Base-by-base conservation (phyloP, 2,888 invertebrate species). In the Tanytarsus gracilentus region DNA sequence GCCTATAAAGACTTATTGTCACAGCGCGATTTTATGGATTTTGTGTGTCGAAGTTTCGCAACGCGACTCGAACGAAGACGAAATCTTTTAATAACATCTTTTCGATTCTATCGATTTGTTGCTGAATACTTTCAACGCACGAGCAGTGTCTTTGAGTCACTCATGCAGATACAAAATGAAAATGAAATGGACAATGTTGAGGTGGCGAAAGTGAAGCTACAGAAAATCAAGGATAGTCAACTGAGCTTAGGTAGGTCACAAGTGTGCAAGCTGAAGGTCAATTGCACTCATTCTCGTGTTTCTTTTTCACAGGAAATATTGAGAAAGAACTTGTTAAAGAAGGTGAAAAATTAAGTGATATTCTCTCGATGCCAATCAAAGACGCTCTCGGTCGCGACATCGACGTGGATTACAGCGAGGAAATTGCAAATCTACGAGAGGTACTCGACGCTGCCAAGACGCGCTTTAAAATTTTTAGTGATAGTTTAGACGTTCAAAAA, bases 1-100 rank as follows among this genome's bases (percentile, higher is more conserved):
- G 74, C 75, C 44, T 78, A 78, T 44, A 79, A 78, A 67, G 86
- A 87, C 70, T 72, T 89, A 51, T 74, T 81, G 63, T 83, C 85
- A 1, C 85, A 86, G 67, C 77, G 83, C 63, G 86, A 88, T 68
- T 88, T 88, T 69, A 88, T 89, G 85, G 86, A 88, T 72, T 86
- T 85, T 63, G 84, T 88, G 1, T 87, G 86, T 66, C 79, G 85
- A 61, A 85, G 84, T 67, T 88, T 88, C 69, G 86, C 87, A 0
- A 80, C 81, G 27, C 76, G 88, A 11, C 74, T 88, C 61, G 87
- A 88, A 68, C 77, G 85, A 39, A 74, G 89, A 39, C 76, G 86
- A 62, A 87, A 85, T 68, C 78, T 88, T 48, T 74, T 88, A 33
- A 84, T 86, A 63, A 85, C 85, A 11, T 86, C 88, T 9, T 76